Evolutionary conservation across 2,113 vertebrate genomes (phyloP).

Genomic region (Pituophis catenifer): DNA sequence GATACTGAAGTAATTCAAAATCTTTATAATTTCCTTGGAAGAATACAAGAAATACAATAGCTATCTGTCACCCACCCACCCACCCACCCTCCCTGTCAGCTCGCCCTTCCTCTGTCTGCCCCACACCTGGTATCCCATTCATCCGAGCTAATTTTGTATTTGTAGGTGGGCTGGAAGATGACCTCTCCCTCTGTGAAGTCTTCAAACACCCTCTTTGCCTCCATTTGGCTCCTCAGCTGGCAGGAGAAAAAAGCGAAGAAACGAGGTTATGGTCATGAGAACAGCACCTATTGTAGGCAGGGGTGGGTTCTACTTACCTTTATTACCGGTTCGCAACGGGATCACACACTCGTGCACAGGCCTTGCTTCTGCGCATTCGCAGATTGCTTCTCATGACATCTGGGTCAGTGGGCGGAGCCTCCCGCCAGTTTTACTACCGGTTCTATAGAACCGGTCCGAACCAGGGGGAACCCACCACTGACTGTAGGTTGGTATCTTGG

Average conservation of each 20-base stretch:
- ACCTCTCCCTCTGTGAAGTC: conserved; percentile 90
- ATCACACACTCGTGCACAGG: too few species aligned
- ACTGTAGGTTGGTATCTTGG: background rate
- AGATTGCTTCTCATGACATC: too few species aligned
- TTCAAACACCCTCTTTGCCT: conserved; percentile 83
- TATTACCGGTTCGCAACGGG: too few species aligned
- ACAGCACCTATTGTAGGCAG: too few species aligned
- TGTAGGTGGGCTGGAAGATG: conserved; percentile 94
- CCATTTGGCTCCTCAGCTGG: conserved; percentile 88
- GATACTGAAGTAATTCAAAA: background rate
- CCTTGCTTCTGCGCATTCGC: too few species aligned
- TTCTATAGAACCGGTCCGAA: too few species aligned
- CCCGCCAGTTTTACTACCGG: too few species aligned
- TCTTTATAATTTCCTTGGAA: background rate
- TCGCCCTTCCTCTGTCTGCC: background rate
- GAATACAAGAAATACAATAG: background rate
- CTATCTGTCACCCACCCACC: background rate
- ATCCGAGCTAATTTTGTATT: conserved; percentile 91
- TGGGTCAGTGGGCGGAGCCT: too few species aligned
- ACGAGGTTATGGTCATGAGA: too few species aligned
- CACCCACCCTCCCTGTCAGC: background rate
- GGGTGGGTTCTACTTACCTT: too few species aligned
- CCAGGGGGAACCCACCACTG: too few species aligned
- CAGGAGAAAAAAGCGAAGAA: background rate
- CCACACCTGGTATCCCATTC: conserved; percentile 94